Evolutionary conservation across 1,140 invertebrate species (phyloP), one percentile per base, ranked within the genome.

Genomic region (Maconellicoccus hirsutus): DNA sequence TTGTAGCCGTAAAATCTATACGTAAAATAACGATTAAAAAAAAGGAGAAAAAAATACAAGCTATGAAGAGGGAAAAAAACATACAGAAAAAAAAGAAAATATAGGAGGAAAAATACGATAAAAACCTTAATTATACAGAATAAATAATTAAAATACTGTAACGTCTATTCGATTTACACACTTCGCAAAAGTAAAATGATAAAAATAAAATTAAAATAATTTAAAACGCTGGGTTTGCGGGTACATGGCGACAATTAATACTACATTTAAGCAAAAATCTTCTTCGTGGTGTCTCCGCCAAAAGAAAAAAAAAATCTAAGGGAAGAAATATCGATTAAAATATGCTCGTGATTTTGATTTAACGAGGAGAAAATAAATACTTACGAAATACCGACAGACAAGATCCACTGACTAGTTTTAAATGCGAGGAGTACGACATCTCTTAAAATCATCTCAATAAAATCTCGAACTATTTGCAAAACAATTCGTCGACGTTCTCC

Each of bases 401-500:
- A 66, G 61, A 25, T 23, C 61, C 61, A 66, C 61, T 66, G 61
- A 66, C 61, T 66, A 66, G 61, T 66, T 25, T 66, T 12, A 66
- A 66, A 66, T 66, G 61, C 61, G 61, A 66, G 61, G 61, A 66
- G 61, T 66, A 66, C 3, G 25, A 25, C 61, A 19, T 23, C 25
- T 61, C 21, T 26, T 14, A 16, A 66, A 7, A 59, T 26, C 22
- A 22, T 23, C 52, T 66, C 21, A 66, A 26, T 66, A 66, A 26
- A 16, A 66, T 23, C 61, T 23, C 6, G 61, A 66, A 26, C 61
- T 23, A 23, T 66, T 70, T 21, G 74, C 29, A n/a, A 75, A 77
- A 75, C 88, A 90, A 73, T 81, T 84, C 38, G 85, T 86, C 22
- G 83, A 81, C 26, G 79, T 79, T 74, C 87, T 79, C 89, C 89